These are phyloP conservation scores for Plebejus anna DNA, from an alignment of 2,888 invertebrate genomes.

Conservation along the genomic window DNA sequence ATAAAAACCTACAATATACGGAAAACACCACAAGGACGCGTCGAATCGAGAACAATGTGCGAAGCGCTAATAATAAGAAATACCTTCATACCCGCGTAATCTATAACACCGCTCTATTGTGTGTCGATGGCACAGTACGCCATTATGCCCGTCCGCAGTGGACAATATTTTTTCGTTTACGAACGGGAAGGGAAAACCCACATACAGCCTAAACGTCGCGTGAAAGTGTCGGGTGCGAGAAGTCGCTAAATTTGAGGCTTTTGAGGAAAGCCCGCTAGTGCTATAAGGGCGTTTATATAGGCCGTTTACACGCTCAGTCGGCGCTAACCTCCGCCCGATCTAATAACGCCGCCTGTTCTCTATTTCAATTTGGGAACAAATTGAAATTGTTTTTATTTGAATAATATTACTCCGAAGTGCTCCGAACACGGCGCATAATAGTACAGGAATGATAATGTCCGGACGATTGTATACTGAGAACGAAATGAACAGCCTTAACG, in stretches of 20 bases:
- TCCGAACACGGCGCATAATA: constrained; percentile 23
- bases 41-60: constrained; percentile 38
- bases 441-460: constrained; percentile 24
- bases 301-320: constrained; percentile 78
- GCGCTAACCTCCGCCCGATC: constrained; percentile 76
- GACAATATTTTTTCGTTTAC: constrained; percentile 52
- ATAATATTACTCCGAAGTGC: constrained; percentile 62
- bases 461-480: constrained; percentile 23
- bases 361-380: constrained; percentile 80
- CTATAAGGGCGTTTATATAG: constrained; percentile 76
- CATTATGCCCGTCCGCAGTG: constrained; percentile 52
- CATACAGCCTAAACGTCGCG: constrained; percentile 63
- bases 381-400: constrained; percentile 81
- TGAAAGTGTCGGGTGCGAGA: constrained; percentile 74
- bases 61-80: constrained; percentile 62
- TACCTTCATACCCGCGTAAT: constrained; percentile 51
- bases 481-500: constrained; percentile 17
- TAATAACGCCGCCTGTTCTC: constrained; percentile 76
- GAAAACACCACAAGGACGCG: constrained; percentile 34
- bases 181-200: constrained; percentile 49
- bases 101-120: constrained; percentile 50
- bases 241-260: constrained; percentile 78
- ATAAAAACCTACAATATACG: background rate
- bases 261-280: constrained; percentile 72
- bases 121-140: constrained; percentile 44